Evolutionary conservation across 1,140 invertebrate species (phyloP).

Genomic region (Pantala flavescens): DNA sequence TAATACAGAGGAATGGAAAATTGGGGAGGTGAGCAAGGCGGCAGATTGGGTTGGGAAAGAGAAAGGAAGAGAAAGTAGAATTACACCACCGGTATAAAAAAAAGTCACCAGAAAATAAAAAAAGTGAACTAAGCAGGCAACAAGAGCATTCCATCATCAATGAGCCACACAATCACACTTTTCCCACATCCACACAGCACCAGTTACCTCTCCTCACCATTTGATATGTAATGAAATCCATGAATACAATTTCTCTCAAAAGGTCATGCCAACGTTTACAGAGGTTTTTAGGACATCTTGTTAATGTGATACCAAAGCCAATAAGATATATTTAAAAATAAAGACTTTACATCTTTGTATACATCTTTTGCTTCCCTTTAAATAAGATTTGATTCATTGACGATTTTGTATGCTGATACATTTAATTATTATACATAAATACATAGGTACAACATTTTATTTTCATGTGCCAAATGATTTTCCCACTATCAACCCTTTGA

Average conservation of each 20-base stretch:
- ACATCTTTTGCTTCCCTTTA: no score
- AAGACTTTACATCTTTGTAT: no score
- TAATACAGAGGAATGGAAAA: conserved; percentile 11
- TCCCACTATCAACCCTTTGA: no score
- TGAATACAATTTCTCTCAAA: not conserved
- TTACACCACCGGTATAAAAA: conserved; percentile 15
- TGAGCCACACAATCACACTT: not conserved
- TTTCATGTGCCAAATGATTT: no score
- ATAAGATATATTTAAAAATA: not conserved
- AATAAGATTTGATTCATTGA: no score
- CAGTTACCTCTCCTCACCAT: not conserved
- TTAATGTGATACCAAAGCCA: conserved; percentile 9
- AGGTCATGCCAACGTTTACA: not conserved
- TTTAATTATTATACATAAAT: no score
- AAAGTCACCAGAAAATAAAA: not conserved
- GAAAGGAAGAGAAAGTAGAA: conserved; percentile 8
- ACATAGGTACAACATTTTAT: no score
- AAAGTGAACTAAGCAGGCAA: conserved; percentile 2
- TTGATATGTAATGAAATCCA: not conserved
- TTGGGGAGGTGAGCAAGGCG: conserved; percentile 13
- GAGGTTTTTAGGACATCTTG: not conserved
- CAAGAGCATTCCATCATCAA: conserved; percentile 5
- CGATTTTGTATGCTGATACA: no score
- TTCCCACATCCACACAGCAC: conserved; percentile 1
- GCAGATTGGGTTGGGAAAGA: conserved; percentile 12